These are phyloP conservation scores for human DNA, from an alignment of 2,113 vertebrate species.

Conservation along the genomic window GRCh38 chr2:15550001-15550500, in stretches of 20 bases:
- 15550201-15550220: not conserved
- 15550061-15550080: too few species aligned
- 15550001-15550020: too few species aligned
- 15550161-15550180: too few species aligned
- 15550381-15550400: not conserved
- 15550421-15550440: not conserved
- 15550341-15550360: not conserved
- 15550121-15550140: too few species aligned
- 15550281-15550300: not conserved
- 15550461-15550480: not conserved
- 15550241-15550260: not conserved
- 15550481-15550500: not conserved
- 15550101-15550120: too few species aligned
- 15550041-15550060: too few species aligned
- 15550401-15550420: not conserved
- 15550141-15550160: too few species aligned
- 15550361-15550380: not conserved
- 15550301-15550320: not conserved
- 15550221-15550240: not conserved
- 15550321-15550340: not conserved
- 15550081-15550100: too few species aligned
- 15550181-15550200: rapidly evolving
- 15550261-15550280: not conserved
- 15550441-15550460: not conserved
- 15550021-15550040: too few species aligned